phyloP scores from a whole-genome alignment of 2,113 vertebrate genomes.

The Xyliphius kryptos region DNA sequence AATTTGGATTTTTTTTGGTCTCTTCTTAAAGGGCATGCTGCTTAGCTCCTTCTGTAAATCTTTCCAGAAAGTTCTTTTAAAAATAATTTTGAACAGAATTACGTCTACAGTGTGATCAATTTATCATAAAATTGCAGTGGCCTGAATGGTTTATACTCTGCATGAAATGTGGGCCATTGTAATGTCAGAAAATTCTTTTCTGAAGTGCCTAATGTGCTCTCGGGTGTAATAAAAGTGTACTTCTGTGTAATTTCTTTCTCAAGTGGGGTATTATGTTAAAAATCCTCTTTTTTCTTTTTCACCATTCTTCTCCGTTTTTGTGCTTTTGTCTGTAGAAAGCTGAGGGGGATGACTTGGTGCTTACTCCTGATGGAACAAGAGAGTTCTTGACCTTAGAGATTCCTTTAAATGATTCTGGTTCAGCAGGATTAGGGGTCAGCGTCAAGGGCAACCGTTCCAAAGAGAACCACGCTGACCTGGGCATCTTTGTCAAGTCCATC shows the following conservation, averaged over 20 bases:
- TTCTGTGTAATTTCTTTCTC: slow-evolving; percentile 23
- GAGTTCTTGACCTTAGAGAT: slow-evolving; percentile 96
- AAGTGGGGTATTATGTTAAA: slow-evolving; percentile 15
- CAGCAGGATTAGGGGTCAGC: slow-evolving; percentile 92
- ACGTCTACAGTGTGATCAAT: slow-evolving; percentile 10
- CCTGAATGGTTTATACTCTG: slow-evolving; percentile 4
- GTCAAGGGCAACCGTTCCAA: slow-evolving; percentile 97
- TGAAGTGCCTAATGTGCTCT: slow-evolving; percentile 8
- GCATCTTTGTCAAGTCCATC: slow-evolving; percentile 98
- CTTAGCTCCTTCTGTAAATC: neutral
- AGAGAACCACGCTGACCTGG: slow-evolving; percentile 89
- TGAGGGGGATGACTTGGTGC: slow-evolving; percentile 82
- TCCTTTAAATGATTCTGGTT: slow-evolving; percentile 92
- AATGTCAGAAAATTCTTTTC: slow-evolving; percentile 22
- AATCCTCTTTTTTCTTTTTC: neutral
- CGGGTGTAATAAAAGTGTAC: slow-evolving; percentile 19
- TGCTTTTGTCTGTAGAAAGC: slow-evolving; percentile 66
- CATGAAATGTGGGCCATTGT: slow-evolving; percentile 13
- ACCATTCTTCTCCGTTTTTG: neutral
- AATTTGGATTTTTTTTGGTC: neutral
- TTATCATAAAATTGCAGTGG: slow-evolving; percentile 7
- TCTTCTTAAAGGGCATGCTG: neutral
- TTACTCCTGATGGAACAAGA: slow-evolving; percentile 83
- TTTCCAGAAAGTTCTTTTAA: neutral
- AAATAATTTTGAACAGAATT: neutral